Evolutionary conservation across 2,888 invertebrate species (phyloP), one percentile per base, ranked within the genome.

Genomic region (Callyntrura guangdongensis): DNA sequence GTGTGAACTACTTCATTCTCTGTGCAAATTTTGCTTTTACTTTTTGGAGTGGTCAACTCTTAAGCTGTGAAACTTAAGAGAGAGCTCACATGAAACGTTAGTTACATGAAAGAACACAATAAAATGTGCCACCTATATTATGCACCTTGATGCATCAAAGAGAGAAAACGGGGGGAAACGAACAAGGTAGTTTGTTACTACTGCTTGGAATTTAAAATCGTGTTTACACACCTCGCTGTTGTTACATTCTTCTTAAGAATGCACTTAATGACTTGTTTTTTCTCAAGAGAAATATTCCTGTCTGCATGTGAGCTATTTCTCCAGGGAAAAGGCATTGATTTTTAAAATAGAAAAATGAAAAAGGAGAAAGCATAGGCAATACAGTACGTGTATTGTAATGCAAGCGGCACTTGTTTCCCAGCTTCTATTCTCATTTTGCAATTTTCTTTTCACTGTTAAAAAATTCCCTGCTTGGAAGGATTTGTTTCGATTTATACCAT

Each of bases 241-340:
- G n/a, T 56, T 56, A 27, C 27, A 56, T 53, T 25, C 53, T 79
- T 36, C 25, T 64, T 20, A 83, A 49, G 49, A 67, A 49, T 83
- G 49, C 17, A 64, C 49, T 83, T 81, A 67, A 83, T 83, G 83
- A 83, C 67, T 83, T 83, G 45, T 47, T 49, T 83, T 82, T 67
- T 83, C 83, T 67, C 67, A 11, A 11, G 67, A 67, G 67, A 83
- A 67, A 47, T 14, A 47, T 83, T 64, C 20, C 25, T 22, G n/a
- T 17, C 64, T 20, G 59, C 67, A 64, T 45, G 22, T 61, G 82
- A 82, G 45, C 82, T 36, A 81, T 82, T 82, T 82, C 82, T 61
- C 45, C 20, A 61, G 82, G 61, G 61, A 82, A 82, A n/a, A 61
- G 81, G 47, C 82, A 82, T 82, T 82, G 64, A 82, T 82, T 82